These are phyloP conservation scores for Drosophila mojavensis DNA, from an alignment of 1,140 invertebrate species.

Conservation along the genomic window DNA sequence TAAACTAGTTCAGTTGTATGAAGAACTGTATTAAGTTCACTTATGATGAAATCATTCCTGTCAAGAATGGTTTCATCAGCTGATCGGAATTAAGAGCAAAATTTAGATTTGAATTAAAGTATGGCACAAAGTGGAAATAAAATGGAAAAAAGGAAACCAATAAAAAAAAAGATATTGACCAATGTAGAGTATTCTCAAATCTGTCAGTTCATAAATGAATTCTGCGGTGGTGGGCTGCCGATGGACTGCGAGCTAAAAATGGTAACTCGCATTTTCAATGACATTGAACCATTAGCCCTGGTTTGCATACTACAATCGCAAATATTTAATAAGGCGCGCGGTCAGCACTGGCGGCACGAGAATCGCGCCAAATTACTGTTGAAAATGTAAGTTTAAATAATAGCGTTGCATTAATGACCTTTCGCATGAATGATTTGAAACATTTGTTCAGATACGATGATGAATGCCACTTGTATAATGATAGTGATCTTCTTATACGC, in stretches of 20 bases:
- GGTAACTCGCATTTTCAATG: constrained; percentile 69
- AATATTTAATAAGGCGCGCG: constrained; percentile 72
- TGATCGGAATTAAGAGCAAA: too few species aligned
- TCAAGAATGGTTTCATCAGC: too few species aligned
- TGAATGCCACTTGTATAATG: constrained; percentile 76
- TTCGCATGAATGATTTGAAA: not conserved
- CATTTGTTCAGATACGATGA: constrained; percentile 54
- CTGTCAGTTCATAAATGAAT: constrained; percentile 68
- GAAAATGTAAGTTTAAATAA: constrained; percentile 47
- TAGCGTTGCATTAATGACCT: too few species aligned
- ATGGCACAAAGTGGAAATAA: constrained; percentile 32
- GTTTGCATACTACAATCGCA: constrained; percentile 85
- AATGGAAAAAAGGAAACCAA: not conserved
- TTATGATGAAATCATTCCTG: too few species aligned
- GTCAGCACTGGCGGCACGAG: constrained; percentile 84
- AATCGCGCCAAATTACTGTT: constrained; percentile 58
- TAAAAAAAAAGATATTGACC: constrained; percentile 56
- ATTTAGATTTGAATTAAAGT: not conserved
- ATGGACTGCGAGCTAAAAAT: constrained; percentile 84
- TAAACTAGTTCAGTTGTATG: too few species aligned
- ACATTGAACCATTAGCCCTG: constrained; percentile 84
- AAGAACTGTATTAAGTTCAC: too few species aligned
- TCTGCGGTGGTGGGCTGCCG: constrained; percentile 62
- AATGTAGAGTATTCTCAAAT: constrained; percentile 50
- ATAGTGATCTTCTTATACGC: constrained; percentile 85